phyloP scores from a whole-genome alignment of 2,797 vertebrate species.

The Cuculus canorus region DNA sequence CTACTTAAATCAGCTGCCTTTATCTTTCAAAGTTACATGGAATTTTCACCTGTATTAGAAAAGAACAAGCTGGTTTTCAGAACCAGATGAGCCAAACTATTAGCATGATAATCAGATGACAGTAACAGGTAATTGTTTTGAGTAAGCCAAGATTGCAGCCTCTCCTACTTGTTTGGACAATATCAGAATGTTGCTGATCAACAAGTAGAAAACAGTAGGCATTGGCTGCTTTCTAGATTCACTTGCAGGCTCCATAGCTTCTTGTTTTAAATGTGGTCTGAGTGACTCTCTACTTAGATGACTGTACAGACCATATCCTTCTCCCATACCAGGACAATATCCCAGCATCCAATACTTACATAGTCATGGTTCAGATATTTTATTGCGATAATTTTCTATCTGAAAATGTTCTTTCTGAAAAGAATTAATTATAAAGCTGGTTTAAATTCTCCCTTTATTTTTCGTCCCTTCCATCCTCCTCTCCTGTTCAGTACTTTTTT shows the following conservation, averaged over 20 bases:
- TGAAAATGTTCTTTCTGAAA: neutral
- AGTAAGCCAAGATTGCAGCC: constrained; percentile 51
- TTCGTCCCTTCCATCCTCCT: neutral
- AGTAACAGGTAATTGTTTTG: constrained; percentile 47
- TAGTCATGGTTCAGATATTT: neutral
- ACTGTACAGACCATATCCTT: neutral
- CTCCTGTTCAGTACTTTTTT: neutral
- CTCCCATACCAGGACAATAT: neutral
- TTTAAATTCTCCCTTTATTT: neutral
- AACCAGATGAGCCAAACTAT: constrained; percentile 46
- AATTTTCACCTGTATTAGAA: constrained; percentile 29
- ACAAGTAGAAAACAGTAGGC: constrained; percentile 10
- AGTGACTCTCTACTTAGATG: neutral
- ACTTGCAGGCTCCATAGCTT: neutral
- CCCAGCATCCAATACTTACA: neutral
- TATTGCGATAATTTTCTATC: neutral
- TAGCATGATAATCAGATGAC: constrained; percentile 61
- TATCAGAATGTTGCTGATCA: constrained; percentile 66
- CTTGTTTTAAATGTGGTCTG: constrained; percentile 5
- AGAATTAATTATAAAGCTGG: neutral
- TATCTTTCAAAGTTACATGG: constrained; percentile 20
- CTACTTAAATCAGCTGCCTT: constrained; percentile 2
- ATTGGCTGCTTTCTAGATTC: constrained; percentile 29
- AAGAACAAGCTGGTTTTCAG: constrained; percentile 50
- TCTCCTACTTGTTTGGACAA: constrained; percentile 61